A percentile compares a stretch with the other conserved stretches of the same genome.
Conservation (phyloP, 2,797 vertebrate genomes). For the Gastrophryne carolinensis region DNA sequence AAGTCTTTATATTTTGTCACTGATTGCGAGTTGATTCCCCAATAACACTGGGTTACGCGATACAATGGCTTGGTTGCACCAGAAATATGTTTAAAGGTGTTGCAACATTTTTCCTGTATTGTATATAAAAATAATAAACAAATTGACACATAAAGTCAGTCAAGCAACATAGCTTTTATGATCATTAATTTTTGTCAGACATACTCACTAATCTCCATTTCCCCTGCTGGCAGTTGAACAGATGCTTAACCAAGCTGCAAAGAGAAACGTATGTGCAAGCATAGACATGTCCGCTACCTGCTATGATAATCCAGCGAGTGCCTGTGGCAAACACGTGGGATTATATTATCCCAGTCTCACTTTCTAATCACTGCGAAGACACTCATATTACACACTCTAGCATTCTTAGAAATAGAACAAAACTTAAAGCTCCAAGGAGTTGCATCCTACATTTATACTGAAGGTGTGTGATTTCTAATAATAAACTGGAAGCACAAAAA, state of each 20-base stretch:
- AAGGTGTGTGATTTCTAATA: background rate
- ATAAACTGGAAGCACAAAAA: background rate
- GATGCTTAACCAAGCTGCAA: conserved; percentile 1
- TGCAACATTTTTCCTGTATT: too few species aligned
- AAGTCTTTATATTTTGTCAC: too few species aligned
- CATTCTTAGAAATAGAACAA: background rate
- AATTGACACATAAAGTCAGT: too few species aligned
- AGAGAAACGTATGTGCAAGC: conserved; percentile 12
- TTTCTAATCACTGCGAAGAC: conserved; percentile 30
- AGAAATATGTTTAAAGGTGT: too few species aligned
- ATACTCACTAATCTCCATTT: background rate
- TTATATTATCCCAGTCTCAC: background rate
- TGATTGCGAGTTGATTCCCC: too few species aligned
- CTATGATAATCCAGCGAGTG: conserved; percentile 1
- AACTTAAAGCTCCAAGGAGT: background rate
- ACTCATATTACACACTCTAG: background rate
- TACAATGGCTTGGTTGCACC: too few species aligned
- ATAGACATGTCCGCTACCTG: conserved; percentile 27
- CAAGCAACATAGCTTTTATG: too few species aligned
- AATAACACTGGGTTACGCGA: too few species aligned
- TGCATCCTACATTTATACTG: background rate
- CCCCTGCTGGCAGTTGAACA: background rate
- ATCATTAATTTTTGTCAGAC: background rate
- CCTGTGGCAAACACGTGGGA: background rate
- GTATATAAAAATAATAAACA: too few species aligned